Evolutionary conservation across 2,888 invertebrate species (phyloP), one percentile per base, ranked within the genome.

Genomic region (Bibio marci): DNA sequence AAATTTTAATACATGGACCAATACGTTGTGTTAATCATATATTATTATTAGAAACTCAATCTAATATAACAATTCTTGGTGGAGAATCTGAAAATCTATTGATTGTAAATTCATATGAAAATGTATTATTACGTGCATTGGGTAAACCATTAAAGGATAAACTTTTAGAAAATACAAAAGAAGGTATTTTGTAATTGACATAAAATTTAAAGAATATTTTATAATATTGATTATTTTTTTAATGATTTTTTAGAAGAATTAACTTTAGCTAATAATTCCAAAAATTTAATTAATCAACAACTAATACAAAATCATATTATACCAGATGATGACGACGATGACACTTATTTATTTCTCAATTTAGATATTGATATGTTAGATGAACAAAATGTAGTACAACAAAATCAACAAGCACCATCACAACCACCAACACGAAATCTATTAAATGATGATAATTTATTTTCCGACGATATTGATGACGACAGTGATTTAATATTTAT

Each of bases 31-130:
- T 75, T 43, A 59, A 65, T 42, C 74, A 76, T 4, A 62, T 74
- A 37, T 50, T 78, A 37, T 58, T 76, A 52, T 54, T 77, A 45
- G 63, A 71, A 47, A 6, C 22, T 22, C 60, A 59, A 30, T 50
- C 54, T 25, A 65, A 71, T 44, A 50, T 75, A 1, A 56, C 59
- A 44, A 52, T 71, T 41, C 48, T 76, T 6, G 76, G 76, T 2
- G 77, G 77, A 11, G 72, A 73, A 56, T 70, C 76, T 4, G 76
- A 75, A 28, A 58, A 57, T 28, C 47, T 73, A 15, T 46, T 64
- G 7, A 54, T 67, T 12, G 41, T 53, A 12, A 69, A 72, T 56
- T 65, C 69, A 2, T 50, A 62, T 13, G 71, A 72, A 55, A 72
- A 71, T 54, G 50, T 71, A 19, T 49, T 73, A 26, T 65, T 69